Evolutionary conservation across 1,140 invertebrate species (phyloP).

Genomic region (Pentalonia nigronervosa): DNA sequence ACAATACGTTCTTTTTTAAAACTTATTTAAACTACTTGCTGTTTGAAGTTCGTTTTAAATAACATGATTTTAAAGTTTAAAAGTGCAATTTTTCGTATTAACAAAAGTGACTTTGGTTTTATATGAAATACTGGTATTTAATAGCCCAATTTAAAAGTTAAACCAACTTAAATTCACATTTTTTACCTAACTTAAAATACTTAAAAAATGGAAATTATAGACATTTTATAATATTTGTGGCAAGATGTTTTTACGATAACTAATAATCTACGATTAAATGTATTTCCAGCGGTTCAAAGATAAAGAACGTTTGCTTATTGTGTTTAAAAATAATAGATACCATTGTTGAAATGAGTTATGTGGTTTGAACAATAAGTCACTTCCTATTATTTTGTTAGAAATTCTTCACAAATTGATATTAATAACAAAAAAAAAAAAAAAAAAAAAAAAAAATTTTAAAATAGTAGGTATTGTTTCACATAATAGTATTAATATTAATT

Average conservation of each 20-base stretch:
- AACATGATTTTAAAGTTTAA: constrained; percentile 2
- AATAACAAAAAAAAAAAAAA: background rate
- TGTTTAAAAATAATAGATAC: background rate
- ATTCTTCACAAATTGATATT: background rate
- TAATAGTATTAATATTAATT: background rate
- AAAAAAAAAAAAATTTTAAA: no score
- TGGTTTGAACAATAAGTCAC: background rate
- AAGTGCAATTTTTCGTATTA: constrained; percentile 6
- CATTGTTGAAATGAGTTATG: background rate
- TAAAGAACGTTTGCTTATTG: background rate
- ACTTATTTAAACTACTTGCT: constrained; percentile 26
- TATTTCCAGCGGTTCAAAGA: background rate
- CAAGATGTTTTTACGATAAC: background rate
- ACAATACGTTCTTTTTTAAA: background rate
- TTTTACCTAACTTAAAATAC: background rate
- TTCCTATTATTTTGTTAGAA: background rate
- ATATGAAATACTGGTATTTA: constrained; percentile 5
- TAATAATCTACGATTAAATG: background rate
- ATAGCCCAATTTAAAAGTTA: constrained; percentile 23
- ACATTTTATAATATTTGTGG: background rate
- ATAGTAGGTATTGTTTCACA: background rate
- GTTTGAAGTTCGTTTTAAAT: constrained; percentile 17
- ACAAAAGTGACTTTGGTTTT: constrained; percentile 14
- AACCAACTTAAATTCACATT: background rate
- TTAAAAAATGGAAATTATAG: background rate